phyloP scores from a whole-genome alignment of 2,113 vertebrate genomes.

The Dicentrarchus labrax region DNA sequence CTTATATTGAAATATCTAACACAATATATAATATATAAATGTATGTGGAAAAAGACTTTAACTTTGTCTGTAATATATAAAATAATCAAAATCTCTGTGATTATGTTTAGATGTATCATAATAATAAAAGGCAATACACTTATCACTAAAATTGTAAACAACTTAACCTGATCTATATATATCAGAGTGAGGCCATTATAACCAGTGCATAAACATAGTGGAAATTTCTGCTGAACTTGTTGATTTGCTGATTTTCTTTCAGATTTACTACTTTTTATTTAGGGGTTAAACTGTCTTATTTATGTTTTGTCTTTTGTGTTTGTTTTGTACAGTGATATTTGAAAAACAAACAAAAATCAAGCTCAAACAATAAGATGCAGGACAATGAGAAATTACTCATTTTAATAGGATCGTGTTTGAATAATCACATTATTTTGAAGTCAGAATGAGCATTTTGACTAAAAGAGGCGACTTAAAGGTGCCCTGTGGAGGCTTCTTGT shows the following conservation, averaged over 20 bases:
- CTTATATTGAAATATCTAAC: too few relatives aligned
- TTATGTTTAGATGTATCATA: not conserved
- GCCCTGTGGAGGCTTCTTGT: not conserved
- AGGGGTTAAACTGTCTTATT: not conserved
- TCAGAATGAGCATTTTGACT: not conserved
- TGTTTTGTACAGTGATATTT: not conserved
- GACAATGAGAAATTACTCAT: not conserved
- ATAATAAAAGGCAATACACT: not conserved
- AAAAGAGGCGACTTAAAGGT: not conserved
- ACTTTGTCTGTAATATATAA: too few relatives aligned
- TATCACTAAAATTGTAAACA: not conserved
- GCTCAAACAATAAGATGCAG: too few relatives aligned
- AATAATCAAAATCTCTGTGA: not conserved
- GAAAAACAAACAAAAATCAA: not conserved
- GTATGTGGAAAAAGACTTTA: too few relatives aligned
- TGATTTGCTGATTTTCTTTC: not conserved
- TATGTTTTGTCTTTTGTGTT: not conserved
- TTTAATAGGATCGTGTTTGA: not conserved
- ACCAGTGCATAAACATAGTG: not conserved
- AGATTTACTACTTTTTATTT: not conserved
- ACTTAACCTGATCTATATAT: not conserved
- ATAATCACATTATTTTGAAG: not conserved
- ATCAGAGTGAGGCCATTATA: not conserved
- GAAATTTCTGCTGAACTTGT: not conserved
- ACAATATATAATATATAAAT: too few relatives aligned